Percentiles rank a stretch among this genome's conserved stretches.
Evolutionary conservation across 2,113 vertebrate species (phyloP).

Genomic region (Helogale parvula): DNA sequence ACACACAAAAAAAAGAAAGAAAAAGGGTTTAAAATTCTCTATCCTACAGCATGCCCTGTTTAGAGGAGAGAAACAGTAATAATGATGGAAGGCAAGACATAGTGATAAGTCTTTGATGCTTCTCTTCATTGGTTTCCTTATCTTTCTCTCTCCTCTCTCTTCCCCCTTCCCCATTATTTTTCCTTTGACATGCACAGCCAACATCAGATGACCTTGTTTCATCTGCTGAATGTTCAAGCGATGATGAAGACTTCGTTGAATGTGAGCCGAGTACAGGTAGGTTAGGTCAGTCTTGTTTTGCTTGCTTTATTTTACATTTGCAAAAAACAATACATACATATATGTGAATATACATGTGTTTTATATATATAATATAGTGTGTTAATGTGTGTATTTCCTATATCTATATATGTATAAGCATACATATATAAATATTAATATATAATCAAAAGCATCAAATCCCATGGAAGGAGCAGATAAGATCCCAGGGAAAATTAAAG

Average conservation of each 20-base stretch:
- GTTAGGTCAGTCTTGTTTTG: constrained; percentile 96
- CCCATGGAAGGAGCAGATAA: constrained; percentile 89
- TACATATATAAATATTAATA: constrained; percentile 84
- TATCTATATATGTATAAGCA: constrained; percentile 81
- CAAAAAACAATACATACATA: constrained; percentile 89
- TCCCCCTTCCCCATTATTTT: background rate
- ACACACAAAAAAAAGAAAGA: no score
- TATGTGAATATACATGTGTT: constrained; percentile 84
- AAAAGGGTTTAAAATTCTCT: background rate
- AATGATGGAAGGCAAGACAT: background rate
- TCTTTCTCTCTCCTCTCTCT: constrained; percentile 51
- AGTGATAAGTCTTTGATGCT: background rate
- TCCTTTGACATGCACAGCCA: constrained; percentile 79
- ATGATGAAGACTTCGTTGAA: constrained; percentile 98
- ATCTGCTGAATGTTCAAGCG: constrained; percentile 98
- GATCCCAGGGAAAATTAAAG: constrained; percentile 3
- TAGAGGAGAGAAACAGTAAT: background rate
- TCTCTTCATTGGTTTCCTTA: constrained; percentile 57
- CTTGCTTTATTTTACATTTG: constrained; percentile 95
- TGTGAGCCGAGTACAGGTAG: constrained; percentile 99
- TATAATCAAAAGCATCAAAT: constrained; percentile 92
- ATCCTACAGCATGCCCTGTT: background rate
- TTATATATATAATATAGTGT: constrained; percentile 80
- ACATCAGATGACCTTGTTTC: constrained; percentile 98
- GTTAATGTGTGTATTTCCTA: constrained; percentile 62